A percentile compares a stretch with the other conserved stretches of the same genome.
Evolutionary conservation across 1,140 invertebrate species (phyloP).

Genomic region (Steinernema feltiae): DNA sequence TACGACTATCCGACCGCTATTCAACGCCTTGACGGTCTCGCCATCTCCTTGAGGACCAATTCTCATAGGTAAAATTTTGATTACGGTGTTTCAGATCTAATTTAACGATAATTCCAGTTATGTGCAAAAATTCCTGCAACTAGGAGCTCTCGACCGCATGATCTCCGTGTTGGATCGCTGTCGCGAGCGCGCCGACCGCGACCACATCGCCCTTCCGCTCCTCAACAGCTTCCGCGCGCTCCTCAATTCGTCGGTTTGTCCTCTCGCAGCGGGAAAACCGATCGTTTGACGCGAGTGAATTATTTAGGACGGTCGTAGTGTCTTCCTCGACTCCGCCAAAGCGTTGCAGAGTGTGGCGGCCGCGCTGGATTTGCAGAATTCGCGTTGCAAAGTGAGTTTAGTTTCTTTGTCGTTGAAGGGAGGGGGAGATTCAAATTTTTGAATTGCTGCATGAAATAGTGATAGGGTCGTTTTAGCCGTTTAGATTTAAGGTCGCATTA

Average conservation of each 20-base stretch:
- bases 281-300: not conserved
- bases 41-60: not conserved
- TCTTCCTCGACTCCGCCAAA: slow-evolving; percentile 36
- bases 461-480: too few relatives aligned
- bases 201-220: slow-evolving; percentile 39
- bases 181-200: slow-evolving; percentile 33
- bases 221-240: slow-evolving; percentile 40
- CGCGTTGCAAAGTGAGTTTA: slow-evolving; percentile 40
- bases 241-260: slow-evolving; percentile 43
- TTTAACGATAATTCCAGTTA: slow-evolving; percentile 23
- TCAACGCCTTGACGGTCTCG: not conserved
- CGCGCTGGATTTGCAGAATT: slow-evolving; percentile 38
- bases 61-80: not conserved
- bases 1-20: slow-evolving; percentile 12
- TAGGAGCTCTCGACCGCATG: slow-evolving; percentile 32
- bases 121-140: slow-evolving; percentile 38
- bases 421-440: too few relatives aligned
- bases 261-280: not conserved
- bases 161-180: slow-evolving; percentile 26
- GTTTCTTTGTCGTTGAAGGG: too few relatives aligned
- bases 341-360: slow-evolving; percentile 32
- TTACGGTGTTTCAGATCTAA: not conserved
- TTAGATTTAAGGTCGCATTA: too few relatives aligned
- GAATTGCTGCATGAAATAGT: too few relatives aligned
- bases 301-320: slow-evolving; percentile 38